Evolutionary conservation across 2,113 vertebrate genomes (phyloP).

Genomic region (Ptyas mucosa): DNA sequence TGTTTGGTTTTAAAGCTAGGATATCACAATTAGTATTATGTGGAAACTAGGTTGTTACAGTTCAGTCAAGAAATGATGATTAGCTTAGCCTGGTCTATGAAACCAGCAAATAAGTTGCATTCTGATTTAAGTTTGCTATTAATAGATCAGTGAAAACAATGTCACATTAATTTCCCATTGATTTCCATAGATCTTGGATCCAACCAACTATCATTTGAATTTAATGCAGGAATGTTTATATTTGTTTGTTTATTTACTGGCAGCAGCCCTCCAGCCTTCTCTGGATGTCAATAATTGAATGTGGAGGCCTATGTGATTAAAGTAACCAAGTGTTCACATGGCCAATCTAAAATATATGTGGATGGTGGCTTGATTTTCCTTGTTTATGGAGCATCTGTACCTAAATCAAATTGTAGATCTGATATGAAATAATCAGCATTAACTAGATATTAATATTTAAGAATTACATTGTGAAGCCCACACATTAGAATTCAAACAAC

Average conservation of each 20-base stretch:
- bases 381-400: background rate
- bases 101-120: background rate
- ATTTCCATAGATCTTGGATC: background rate
- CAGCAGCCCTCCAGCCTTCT: background rate
- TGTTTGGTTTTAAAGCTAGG: background rate
- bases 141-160: background rate
- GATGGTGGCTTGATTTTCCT: background rate
- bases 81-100: background rate
- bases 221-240: background rate
- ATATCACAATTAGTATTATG: background rate
- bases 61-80: background rate
- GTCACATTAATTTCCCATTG: background rate
- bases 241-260: background rate
- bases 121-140: background rate
- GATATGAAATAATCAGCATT: background rate
- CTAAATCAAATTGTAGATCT: background rate
- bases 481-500: background rate
- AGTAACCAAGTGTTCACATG: background rate
- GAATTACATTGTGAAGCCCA: background rate
- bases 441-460: background rate
- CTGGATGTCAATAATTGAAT: background rate
- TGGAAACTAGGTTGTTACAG: background rate
- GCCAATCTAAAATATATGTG: background rate
- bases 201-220: background rate
- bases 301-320: background rate